Conservation (phyloP, 2,888 invertebrate species). For the Blastobasis adustella region DNA sequence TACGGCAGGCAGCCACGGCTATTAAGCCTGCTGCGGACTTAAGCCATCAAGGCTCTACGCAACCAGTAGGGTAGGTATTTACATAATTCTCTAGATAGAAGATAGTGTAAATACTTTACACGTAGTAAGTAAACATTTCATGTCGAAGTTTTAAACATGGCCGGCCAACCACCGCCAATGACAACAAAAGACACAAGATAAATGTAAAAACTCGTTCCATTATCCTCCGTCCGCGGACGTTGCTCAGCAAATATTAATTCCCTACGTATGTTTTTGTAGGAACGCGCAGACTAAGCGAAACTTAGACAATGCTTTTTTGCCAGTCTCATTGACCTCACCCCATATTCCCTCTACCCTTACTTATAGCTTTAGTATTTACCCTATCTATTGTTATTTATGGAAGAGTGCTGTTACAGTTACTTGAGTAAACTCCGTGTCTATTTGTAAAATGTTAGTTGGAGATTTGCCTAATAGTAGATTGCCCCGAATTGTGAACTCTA, state of each 20-base stretch:
- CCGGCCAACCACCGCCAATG: too few relatives aligned
- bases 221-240: neutral
- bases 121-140: too few relatives aligned
- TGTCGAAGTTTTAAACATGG: too few relatives aligned
- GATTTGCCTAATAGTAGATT: constrained; percentile 39
- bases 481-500: constrained; percentile 34
- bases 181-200: too few relatives aligned
- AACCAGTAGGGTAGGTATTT: too few relatives aligned
- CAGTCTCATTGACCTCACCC: constrained; percentile 42
- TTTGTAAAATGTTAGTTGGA: constrained; percentile 49
- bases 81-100: too few relatives aligned
- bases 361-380: constrained; percentile 70
- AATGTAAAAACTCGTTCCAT: too few relatives aligned
- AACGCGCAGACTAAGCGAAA: constrained; percentile 7
- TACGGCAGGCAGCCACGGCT: too few relatives aligned
- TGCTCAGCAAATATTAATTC: constrained; percentile 5
- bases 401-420: constrained; percentile 52
- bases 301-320: constrained; percentile 9
- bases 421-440: constrained; percentile 42
- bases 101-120: too few relatives aligned
- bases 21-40: too few relatives aligned
- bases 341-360: constrained; percentile 56
- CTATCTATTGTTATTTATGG: constrained; percentile 45
- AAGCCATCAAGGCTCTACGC: too few relatives aligned
- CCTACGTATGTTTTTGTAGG: constrained; percentile 4